These are phyloP conservation scores for Nothocercus nigrocapillus DNA, from an alignment of 2,113 vertebrate species.

Conservation along the genomic window DNA sequence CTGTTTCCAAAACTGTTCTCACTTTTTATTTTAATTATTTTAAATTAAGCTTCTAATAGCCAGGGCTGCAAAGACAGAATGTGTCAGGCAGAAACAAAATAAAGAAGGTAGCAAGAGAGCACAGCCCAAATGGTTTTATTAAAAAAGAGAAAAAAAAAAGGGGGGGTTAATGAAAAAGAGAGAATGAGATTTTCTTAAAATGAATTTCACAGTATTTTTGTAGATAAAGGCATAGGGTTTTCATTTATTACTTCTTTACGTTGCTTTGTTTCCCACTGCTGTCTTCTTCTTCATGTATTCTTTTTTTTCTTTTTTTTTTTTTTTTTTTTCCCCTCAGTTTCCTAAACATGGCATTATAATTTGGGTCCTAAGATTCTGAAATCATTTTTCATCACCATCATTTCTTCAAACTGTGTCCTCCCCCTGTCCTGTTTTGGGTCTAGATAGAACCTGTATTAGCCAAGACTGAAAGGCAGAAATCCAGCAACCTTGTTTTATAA, in stretches of 20 bases:
- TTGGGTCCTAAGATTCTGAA: neutral
- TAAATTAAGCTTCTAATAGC: neutral
- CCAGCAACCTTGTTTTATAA: neutral
- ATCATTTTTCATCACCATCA: neutral
- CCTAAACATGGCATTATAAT: neutral
- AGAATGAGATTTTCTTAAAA: neutral
- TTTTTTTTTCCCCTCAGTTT: neutral
- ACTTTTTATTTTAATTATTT: neutral
- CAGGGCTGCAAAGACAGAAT: neutral
- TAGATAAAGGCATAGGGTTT: neutral
- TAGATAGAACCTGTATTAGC: neutral
- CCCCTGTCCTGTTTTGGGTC: neutral
- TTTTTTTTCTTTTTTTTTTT: neutral
- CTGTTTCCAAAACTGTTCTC: neutral
- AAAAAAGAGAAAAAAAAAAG: neutral
- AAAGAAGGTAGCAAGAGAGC: neutral
- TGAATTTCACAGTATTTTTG: neutral
- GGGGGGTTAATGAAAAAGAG: too few relatives aligned
- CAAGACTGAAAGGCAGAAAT: neutral
- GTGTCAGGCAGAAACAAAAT: neutral
- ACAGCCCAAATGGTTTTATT: neutral
- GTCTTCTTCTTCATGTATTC: neutral
- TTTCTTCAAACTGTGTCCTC: neutral
- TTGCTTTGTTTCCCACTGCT: neutral
- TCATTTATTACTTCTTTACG: neutral